phyloP scores from a whole-genome alignment of 2,113 vertebrate genomes.

The Phalacrocorax brasilianus region DNA sequence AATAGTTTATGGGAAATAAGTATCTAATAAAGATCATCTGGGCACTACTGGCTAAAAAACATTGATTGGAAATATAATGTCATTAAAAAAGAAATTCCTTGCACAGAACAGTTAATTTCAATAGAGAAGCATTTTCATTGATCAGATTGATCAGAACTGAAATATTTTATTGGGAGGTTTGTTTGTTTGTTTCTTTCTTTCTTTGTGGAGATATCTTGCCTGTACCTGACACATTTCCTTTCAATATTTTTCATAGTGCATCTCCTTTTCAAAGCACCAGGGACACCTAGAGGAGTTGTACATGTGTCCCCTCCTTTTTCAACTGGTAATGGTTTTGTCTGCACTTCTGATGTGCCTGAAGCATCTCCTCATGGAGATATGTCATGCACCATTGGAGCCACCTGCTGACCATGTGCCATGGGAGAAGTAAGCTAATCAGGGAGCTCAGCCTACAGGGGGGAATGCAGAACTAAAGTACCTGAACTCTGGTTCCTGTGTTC shows the following conservation, averaged over 20 bases:
- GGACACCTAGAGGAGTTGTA: not conserved
- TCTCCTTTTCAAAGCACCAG: not conserved
- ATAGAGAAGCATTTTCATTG: not conserved
- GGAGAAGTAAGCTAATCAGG: not conserved
- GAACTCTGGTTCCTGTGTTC: not conserved
- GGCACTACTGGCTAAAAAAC: too few relatives aligned
- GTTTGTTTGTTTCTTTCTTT: too few relatives aligned
- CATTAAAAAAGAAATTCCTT: too few relatives aligned
- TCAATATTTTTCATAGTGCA: not conserved
- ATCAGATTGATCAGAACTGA: not conserved
- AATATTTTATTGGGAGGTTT: not conserved
- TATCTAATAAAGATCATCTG: too few relatives aligned
- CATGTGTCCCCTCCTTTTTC: not conserved
- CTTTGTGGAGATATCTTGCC: not conserved
- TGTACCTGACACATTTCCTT: not conserved
- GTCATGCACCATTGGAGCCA: not conserved
- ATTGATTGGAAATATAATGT: too few relatives aligned
- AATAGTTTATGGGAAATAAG: too few relatives aligned
- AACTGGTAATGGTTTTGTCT: not conserved
- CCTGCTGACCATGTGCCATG: not conserved
- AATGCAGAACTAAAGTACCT: not conserved
- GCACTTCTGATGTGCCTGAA: not conserved
- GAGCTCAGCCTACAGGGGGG: not conserved
- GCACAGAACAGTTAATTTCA: too few relatives aligned
- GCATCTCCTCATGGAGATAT: not conserved